Evolutionary conservation across 2,888 invertebrate genomes (phyloP).

Genomic region (Lacanobia wlatinum): DNA sequence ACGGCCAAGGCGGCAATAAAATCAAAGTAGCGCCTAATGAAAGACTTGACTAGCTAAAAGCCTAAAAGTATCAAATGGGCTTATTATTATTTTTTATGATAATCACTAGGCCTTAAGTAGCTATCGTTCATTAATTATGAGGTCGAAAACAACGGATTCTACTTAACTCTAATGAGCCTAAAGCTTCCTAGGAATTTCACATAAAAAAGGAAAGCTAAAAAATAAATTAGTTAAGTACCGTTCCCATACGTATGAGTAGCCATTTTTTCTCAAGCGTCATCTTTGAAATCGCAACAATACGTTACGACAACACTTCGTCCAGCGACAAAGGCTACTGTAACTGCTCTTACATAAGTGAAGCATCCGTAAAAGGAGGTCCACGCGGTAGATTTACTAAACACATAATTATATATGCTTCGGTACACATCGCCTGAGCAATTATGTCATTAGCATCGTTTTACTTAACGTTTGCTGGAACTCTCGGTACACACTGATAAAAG

Average conservation of each 20-base stretch:
- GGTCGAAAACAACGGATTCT: slow-evolving; percentile 25
- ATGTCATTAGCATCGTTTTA: slow-evolving; percentile 64
- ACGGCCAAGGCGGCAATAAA: not conserved
- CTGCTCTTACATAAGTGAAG: slow-evolving; percentile 54
- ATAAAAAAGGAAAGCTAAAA: slow-evolving; percentile 12
- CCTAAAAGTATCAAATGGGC: not conserved
- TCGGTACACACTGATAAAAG: slow-evolving; percentile 25
- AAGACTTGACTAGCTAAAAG: not conserved
- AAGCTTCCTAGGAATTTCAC: not conserved
- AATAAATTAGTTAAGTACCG: not conserved
- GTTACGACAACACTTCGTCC: slow-evolving; percentile 40
- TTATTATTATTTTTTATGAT: not conserved
- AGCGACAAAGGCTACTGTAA: slow-evolving; percentile 31
- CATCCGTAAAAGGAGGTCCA: slow-evolving; percentile 54
- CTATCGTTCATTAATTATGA: slow-evolving; percentile 4
- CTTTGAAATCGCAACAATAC: slow-evolving; percentile 18
- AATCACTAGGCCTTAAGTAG: slow-evolving; percentile 4
- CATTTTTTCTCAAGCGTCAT: slow-evolving; percentile 13
- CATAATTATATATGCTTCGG: slow-evolving; percentile 59
- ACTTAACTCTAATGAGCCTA: slow-evolving; percentile 19
- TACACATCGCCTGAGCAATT: slow-evolving; percentile 59
- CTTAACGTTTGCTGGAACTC: slow-evolving; percentile 51
- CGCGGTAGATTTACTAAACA: slow-evolving; percentile 66
- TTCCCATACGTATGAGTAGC: not conserved
- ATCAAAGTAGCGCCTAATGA: not conserved